A percentile compares a stretch with the other conserved stretches of the same genome.
These are phyloP conservation scores for Sussaba pulchella DNA, from an alignment of 2,888 invertebrate species.

Conservation along the genomic window DNA sequence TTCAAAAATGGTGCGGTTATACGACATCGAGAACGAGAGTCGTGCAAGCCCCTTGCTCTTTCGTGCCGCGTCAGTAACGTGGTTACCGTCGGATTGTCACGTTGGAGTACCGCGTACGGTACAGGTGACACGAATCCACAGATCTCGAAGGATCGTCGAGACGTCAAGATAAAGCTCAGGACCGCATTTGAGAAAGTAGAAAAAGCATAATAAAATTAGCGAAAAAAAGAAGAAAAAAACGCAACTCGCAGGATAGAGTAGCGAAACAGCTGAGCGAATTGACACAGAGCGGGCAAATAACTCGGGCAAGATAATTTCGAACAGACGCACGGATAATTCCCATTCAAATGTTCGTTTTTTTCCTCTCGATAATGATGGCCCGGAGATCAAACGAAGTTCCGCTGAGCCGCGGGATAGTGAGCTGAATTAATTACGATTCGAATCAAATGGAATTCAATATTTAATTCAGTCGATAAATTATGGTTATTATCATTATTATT, in stretches of 20 bases:
- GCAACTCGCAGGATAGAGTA: constrained; percentile 31
- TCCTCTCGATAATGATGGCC: neutral
- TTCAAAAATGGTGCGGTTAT: constrained; percentile 63
- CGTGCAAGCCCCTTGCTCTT: constrained; percentile 19
- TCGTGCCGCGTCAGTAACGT: constrained; percentile 64
- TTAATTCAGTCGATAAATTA: too few relatives aligned
- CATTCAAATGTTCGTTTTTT: neutral
- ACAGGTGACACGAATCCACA: constrained; percentile 68
- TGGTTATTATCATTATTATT: too few relatives aligned
- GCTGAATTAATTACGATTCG: neutral
- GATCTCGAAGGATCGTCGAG: constrained; percentile 41
- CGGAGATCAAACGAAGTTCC: neutral
- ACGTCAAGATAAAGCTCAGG: constrained; percentile 16
- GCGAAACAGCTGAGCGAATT: constrained; percentile 42
- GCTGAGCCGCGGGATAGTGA: neutral
- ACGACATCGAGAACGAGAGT: constrained; percentile 44
- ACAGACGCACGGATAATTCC: neutral
- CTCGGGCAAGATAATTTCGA: constrained; percentile 45
- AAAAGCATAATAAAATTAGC: too few relatives aligned
- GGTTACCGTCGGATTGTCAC: constrained; percentile 71
- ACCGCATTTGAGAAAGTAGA: too few relatives aligned
- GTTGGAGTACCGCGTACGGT: constrained; percentile 68
- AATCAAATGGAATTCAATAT: too few relatives aligned
- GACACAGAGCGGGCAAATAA: constrained; percentile 52
- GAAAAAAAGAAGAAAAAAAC: constrained; percentile 34